Evolutionary conservation across 2,888 invertebrate genomes (phyloP).

Genomic region (Calameuta pallipes): DNA sequence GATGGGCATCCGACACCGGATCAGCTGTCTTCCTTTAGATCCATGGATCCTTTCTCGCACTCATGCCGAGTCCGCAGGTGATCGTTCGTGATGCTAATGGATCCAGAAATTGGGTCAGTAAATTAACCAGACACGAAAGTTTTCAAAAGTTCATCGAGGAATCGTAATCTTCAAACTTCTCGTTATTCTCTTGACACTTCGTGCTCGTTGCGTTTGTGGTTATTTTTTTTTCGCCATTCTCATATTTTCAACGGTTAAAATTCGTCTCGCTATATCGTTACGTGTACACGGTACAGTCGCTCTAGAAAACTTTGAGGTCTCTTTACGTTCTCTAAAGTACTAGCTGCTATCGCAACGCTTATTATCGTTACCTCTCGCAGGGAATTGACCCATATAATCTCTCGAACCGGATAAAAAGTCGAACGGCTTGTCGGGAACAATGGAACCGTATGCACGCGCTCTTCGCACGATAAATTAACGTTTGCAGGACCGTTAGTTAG

Average conservation of each 20-base stretch:
- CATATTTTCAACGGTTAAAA: background rate
- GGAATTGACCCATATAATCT: background rate
- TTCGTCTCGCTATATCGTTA: background rate
- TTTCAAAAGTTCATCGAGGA: background rate
- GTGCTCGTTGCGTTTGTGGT: background rate
- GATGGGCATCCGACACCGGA: conserved; percentile 32
- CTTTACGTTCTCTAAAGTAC: background rate
- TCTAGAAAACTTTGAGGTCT: background rate
- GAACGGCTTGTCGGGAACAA: background rate
- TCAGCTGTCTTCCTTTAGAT: conserved; percentile 20
- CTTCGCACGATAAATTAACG: conserved; percentile 6
- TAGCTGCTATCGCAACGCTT: background rate
- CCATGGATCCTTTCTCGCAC: conserved; percentile 6
- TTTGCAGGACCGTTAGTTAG: conserved; percentile 4
- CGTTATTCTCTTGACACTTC: background rate
- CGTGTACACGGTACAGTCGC: background rate
- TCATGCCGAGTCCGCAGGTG: conserved; percentile 28
- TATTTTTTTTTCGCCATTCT: background rate
- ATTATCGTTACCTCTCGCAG: background rate
- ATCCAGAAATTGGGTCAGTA: conserved; percentile 41
- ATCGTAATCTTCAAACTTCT: background rate
- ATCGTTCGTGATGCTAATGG: conserved; percentile 24
- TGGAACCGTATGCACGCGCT: background rate
- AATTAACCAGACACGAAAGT: conserved; percentile 26
- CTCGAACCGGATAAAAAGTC: background rate